Evolutionary conservation across 2,888 invertebrate species (phyloP).

Genomic region (Cantharis lateralis): DNA sequence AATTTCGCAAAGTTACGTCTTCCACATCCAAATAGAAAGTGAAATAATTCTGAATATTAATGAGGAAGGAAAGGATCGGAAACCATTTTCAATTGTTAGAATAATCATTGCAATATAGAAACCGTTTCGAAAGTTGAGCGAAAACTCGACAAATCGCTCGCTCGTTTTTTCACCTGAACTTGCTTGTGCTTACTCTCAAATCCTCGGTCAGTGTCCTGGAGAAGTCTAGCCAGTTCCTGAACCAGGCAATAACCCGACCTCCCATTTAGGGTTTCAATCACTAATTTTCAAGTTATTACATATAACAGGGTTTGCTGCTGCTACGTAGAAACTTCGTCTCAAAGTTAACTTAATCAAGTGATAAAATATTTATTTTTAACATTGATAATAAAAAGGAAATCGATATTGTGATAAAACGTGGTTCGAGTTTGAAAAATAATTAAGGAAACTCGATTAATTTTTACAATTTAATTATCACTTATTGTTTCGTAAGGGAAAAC

Average conservation of each 20-base stretch:
- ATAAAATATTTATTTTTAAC: background rate
- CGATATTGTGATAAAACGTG: background rate
- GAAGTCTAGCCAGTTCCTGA: slow-evolving; percentile 15
- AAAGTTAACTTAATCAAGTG: background rate
- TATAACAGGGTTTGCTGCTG: background rate
- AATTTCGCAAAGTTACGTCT: background rate
- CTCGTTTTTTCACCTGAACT: slow-evolving; percentile 2
- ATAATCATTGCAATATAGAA: background rate
- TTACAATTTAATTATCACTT: background rate
- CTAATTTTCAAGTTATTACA: background rate
- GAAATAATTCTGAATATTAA: background rate
- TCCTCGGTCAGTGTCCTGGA: background rate
- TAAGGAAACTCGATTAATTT: background rate
- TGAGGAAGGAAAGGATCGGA: background rate
- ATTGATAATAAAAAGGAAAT: background rate
- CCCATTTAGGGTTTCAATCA: background rate
- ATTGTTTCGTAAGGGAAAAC: background rate
- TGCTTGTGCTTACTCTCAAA: slow-evolving; percentile 4
- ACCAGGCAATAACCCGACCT: slow-evolving; percentile 11
- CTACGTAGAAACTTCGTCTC: background rate
- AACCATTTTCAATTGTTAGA: background rate
- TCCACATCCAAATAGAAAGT: background rate
- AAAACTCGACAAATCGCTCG: background rate
- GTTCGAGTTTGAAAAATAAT: background rate
- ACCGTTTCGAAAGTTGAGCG: background rate